A percentile compares a stretch with the other conserved stretches of the same genome.
Evolutionary conservation across 2,797 vertebrate genomes (phyloP).

Genomic region (Tadarida brasiliensis): DNA sequence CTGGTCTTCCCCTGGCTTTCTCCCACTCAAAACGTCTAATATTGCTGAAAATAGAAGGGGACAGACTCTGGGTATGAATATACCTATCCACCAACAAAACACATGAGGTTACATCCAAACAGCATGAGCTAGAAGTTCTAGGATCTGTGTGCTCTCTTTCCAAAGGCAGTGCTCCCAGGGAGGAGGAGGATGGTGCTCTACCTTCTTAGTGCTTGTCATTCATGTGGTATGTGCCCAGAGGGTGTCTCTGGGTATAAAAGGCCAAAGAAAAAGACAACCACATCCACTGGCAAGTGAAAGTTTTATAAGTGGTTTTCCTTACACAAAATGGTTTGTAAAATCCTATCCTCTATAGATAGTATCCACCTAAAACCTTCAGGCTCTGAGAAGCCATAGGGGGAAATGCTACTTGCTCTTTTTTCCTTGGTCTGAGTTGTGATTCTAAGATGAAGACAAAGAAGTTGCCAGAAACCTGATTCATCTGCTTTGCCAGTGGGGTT

Average conservation of each 20-base stretch:
- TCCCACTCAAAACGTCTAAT: background rate
- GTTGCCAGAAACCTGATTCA: background rate
- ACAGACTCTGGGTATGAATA: background rate
- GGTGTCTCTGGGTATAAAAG: background rate
- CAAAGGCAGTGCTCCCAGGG: background rate
- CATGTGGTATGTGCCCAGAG: background rate
- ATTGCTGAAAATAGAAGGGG: background rate
- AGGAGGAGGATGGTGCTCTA: background rate
- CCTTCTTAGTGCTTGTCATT: background rate
- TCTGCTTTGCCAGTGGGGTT: background rate
- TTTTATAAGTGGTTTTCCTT: constrained; percentile 14
- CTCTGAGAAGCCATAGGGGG: background rate
- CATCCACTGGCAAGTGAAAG: background rate
- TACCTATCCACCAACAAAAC: background rate
- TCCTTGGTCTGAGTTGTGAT: background rate
- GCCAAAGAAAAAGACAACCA: background rate
- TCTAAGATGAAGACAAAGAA: constrained; percentile 30
- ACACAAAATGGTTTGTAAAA: constrained; percentile 16
- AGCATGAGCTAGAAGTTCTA: background rate
- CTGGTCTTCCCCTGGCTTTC: background rate
- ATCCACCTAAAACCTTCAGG: constrained; percentile 43
- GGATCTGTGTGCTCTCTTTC: background rate
- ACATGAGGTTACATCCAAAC: background rate
- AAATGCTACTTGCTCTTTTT: background rate
- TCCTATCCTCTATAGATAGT: constrained; percentile 23